phyloP scores from a whole-genome alignment of 2,113 vertebrate genomes.

The Taxidea taxus region DNA sequence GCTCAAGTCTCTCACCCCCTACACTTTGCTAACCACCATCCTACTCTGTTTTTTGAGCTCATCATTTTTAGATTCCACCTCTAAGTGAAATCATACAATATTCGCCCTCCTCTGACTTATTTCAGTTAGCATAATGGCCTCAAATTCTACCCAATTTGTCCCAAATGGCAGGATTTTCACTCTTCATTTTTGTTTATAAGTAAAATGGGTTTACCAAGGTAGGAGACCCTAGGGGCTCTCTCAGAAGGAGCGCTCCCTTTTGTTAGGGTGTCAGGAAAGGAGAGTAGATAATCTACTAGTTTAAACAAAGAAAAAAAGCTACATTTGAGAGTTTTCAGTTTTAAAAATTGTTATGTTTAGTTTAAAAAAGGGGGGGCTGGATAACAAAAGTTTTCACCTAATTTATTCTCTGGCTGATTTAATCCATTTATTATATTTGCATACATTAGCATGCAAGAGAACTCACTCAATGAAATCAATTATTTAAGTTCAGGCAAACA shows the following conservation, averaged over 20 bases:
- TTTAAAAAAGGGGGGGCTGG: too few relatives aligned
- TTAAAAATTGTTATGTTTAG: background rate
- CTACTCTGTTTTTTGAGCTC: background rate
- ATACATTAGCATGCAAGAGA: background rate
- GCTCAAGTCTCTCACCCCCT: background rate
- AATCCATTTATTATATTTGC: background rate
- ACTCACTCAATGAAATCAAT: background rate
- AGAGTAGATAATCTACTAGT: background rate
- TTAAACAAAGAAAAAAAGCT: background rate
- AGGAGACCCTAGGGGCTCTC: background rate
- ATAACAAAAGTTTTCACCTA: background rate
- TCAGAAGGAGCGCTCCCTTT: background rate
- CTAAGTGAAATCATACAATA: background rate
- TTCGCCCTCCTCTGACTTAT: background rate
- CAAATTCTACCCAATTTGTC: background rate
- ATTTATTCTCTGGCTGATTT: background rate
- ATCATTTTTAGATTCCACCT: background rate
- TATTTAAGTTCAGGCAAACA: background rate
- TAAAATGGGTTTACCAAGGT: background rate
- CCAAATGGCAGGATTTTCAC: background rate
- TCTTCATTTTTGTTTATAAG: background rate
- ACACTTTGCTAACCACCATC: background rate
- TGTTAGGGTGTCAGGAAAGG: background rate
- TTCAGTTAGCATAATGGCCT: background rate
- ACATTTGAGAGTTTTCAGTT: background rate